Base-by-base conservation (phyloP, 2,113 vertebrate species). In the Lampris megalopsis region DNA sequence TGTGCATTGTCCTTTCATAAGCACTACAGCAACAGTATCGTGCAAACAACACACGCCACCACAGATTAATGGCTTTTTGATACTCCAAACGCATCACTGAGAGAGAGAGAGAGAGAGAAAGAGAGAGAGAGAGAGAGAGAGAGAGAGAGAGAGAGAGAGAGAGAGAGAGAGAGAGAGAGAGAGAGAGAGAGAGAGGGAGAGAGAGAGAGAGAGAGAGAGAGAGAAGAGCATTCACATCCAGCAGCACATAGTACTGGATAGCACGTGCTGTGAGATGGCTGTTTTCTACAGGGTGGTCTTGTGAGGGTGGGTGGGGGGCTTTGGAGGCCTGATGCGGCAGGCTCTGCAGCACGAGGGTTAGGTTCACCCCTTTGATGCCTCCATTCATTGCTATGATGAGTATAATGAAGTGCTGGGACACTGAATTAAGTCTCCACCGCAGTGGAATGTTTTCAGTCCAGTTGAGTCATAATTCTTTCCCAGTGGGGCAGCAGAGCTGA, bases 401-500 rank as follows among this genome's bases (percentile, higher is more conserved):
- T 84, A 80, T 87, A 88, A 89, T 89, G 88, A 90, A 89, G 87
- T 79, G 49, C 73, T 83, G 67, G 57, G 80, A 83, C 76, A 75
- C 88, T 84, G 71, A 80, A 80, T 68, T 49, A 37, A 45, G 42
- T 86, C 80, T 86, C 85, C 89, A 89, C 87, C 87, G 86, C 91
- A 90, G 83, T 88, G 91, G 89, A 89, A 88, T 87, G 79, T 90
- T 92, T 89, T 86, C 82, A 83, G 86, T 90, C 82, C 82, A 62
- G 60, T 75, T 73, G 83, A 86, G 88, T 90, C 83, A 90, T 92
- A 86, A 72, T 67, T 86, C 89, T 83, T 86, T 83, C 71, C 49
- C 73, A 49, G 80, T 72, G 62, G 88, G 85, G 88, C 88, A 86
- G 84, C 75, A 79, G 64, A 87, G 86, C 84, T 84, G 87, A 73